Base-by-base conservation (phyloP, 2,113 vertebrate genomes). In the Aspidoscelis tigris region DNA sequence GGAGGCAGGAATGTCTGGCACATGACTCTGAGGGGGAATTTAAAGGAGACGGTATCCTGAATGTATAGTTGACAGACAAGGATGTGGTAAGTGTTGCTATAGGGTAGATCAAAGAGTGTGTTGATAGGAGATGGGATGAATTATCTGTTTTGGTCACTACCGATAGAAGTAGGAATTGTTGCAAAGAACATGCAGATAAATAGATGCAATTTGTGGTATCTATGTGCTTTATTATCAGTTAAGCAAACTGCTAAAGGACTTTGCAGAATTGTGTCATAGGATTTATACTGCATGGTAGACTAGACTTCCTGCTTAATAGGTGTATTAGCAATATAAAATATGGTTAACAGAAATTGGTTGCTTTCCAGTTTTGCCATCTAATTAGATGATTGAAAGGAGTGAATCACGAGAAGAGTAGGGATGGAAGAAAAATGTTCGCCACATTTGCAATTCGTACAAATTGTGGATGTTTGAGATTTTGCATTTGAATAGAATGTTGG, bases 1-100 rank as follows among this genome's bases (percentile, higher is more conserved):
- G 76, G 85, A 81, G 72, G 87, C 87, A 87, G 43, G 84, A 79
- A 83, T 81, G 41, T 84, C 90, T 92, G 85, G 81, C 91, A 89
- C 85, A 1, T 3, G 84, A 88, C 85, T 71, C 39, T 43, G 26
- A 80, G 84, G 81, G 87, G 90, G 91, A 79, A 78, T 71, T 72
- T 84, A 79, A 79, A 72, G 69, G 85, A 88, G 76, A 21, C 26
- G 88, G 64, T 87, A 82, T 85, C 84, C 82, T 78, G 86, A 86
- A 88, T 55, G 22, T 61, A 86, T 78, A 76, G 50, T 80, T 85
- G 86, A 91, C 79, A 83, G 88, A 89, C 87, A 74, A 47, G 78
- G 88, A 71, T 76, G 83, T 41, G 76, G 72, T 78, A 88, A 74
- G n/a, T 78, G 58, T 44, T n/a, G 53, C 22, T 82, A 26, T 85